Conservation (phyloP, 2,888 invertebrate species). For the Aquatica leii region DNA sequence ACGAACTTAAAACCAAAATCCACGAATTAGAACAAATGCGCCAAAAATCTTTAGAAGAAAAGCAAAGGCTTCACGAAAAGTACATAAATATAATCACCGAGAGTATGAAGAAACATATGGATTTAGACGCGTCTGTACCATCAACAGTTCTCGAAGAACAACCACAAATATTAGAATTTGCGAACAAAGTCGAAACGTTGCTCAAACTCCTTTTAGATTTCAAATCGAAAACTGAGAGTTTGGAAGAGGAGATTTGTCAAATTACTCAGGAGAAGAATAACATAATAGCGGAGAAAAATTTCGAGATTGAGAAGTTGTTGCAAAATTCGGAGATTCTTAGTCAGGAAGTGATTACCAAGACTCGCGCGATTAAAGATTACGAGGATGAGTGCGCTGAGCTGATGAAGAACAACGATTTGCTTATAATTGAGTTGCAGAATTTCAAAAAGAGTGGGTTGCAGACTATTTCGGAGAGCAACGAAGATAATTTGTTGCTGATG, state of each 20-base stretch:
- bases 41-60: slow-evolving; percentile 50
- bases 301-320: slow-evolving; percentile 57
- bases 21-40: slow-evolving; percentile 33
- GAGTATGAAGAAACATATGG: slow-evolving; percentile 37
- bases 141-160: slow-evolving; percentile 46
- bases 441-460: slow-evolving; percentile 73
- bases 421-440: slow-evolving; percentile 72
- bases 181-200: slow-evolving; percentile 62
- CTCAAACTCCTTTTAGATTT: slow-evolving; percentile 67
- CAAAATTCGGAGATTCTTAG: slow-evolving; percentile 56
- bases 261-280: slow-evolving; percentile 63
- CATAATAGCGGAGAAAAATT: slow-evolving; percentile 55
- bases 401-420: slow-evolving; percentile 74
- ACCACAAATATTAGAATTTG: slow-evolving; percentile 51
- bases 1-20: slow-evolving; percentile 38
- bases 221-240: slow-evolving; percentile 66
- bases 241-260: slow-evolving; percentile 67
- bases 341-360: slow-evolving; percentile 55
- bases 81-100: slow-evolving; percentile 45
- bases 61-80: slow-evolving; percentile 64
- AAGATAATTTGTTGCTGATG: slow-evolving; percentile 71
- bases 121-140: background rate
- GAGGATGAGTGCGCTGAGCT: slow-evolving; percentile 70
- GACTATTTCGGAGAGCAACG: slow-evolving; percentile 76
- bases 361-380: slow-evolving; percentile 60